A percentile compares a stretch with the other conserved stretches of the same genome.
Evolutionary conservation across 2,797 vertebrate genomes (phyloP).

Genomic region (Vultur gryphus): DNA sequence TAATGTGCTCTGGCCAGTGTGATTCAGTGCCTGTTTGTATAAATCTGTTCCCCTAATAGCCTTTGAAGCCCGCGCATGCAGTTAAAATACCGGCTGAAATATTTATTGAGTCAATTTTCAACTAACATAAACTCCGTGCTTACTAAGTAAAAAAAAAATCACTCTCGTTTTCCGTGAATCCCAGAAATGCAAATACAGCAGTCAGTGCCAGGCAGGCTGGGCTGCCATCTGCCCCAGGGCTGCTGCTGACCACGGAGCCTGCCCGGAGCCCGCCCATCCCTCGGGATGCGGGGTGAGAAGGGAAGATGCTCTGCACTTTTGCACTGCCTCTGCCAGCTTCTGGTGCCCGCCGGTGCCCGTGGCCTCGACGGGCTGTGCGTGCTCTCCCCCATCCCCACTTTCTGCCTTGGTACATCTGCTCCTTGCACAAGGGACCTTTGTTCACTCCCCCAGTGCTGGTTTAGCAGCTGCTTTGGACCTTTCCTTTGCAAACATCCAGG

Average conservation of each 20-base stretch:
- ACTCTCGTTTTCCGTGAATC: neutral
- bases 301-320: neutral
- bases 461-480: neutral
- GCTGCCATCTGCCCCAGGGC: neutral
- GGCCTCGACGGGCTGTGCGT: rapidly evolving
- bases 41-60: constrained; percentile 23
- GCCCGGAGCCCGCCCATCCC: neutral
- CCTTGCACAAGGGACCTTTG: neutral
- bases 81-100: constrained; percentile 43
- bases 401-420: neutral
- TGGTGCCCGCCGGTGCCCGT: rapidly evolving
- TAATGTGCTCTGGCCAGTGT: neutral
- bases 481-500: neutral
- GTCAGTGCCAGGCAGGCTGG: neutral
- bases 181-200: neutral
- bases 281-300: rapidly evolving
- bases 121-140: constrained; percentile 30
- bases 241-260: neutral
- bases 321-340: neutral
- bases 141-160: neutral
- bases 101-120: constrained; percentile 58
- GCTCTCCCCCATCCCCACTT: neutral
- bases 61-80: neutral
- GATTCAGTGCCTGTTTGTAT: neutral
- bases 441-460: neutral